Base-by-base conservation (phyloP, 2,888 invertebrate species). In the Isotomurus palustris region DNA sequence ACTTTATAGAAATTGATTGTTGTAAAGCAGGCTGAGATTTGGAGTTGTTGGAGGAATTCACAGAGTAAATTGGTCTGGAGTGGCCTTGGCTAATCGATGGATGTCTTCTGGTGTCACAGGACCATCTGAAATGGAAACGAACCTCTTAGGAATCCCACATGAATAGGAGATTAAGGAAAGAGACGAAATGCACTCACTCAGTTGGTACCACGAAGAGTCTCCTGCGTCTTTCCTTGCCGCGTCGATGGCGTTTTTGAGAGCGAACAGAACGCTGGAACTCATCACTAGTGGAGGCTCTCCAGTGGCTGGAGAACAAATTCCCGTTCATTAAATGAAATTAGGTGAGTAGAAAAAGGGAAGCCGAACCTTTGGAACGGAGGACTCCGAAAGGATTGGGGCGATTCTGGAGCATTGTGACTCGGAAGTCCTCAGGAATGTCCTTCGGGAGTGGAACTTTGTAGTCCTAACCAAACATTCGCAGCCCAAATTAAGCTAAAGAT, bases 211-310 rank as follows among this genome's bases (percentile, higher is more conserved):
- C 36, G 76, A 75, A 22, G 77, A 76, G 40, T 78, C 76, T 24
- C 83, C 84, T 5, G 83, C 82, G 62, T 88, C 87, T 29, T 77
- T 73, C 51, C 87, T 79, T 0, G 86, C 84, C 0, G 84, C 79
- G 60, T 83, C 78, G 3, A 88, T 74, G 0, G 88, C 87, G 66
- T 85, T 79, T 28, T 86, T 79, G 3, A 88, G 74, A 0, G 87
- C 88, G 62, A 86, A 80, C 0, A 83, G 79, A 36, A 80, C 72
- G 3, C 72, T 70, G 38, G 74, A 74, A 45, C 76, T 75, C 72
- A 80, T 71, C 66, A 80, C 79, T 1, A 79, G 66, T 1, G 82
- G 79, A 5, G 82, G 81, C 71, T 82, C 82, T 3, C 80, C 81
- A 17, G 78, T 78, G 5, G 81, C 82, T 81, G 58, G 12, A 73